Evolutionary conservation across 2,797 vertebrate species (phyloP).

Genomic region (Parauchenoglanis ngamensis): DNA sequence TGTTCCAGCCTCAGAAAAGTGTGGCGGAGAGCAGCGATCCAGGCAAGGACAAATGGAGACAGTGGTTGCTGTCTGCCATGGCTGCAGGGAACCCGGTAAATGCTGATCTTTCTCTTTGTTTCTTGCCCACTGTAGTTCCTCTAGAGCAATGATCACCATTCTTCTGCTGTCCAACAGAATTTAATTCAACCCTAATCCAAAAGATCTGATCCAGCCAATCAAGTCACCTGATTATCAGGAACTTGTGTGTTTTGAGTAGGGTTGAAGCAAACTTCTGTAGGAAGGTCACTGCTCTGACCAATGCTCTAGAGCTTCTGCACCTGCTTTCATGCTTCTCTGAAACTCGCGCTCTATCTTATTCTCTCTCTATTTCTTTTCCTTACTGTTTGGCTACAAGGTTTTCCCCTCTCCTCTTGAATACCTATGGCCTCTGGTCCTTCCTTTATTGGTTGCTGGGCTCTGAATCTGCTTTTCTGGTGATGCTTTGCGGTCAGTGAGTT

Average conservation of each 20-base stretch:
- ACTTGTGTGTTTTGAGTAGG: constrained; percentile 3
- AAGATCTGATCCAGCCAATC: constrained; percentile 1
- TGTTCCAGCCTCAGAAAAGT: constrained; percentile 75
- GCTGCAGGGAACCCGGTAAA: constrained; percentile 77
- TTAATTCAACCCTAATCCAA: constrained; percentile 21
- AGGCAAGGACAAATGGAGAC: constrained; percentile 82
- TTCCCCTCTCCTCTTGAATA: constrained; percentile 12
- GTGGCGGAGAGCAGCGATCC: constrained; percentile 74
- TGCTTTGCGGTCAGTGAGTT: constrained; percentile 35
- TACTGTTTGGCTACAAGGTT: constrained; percentile 25
- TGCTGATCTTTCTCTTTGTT: constrained; percentile 46
- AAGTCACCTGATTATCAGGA: neutral
- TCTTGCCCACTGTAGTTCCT: constrained; percentile 61
- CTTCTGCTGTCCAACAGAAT: constrained; percentile 43
- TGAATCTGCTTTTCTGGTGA: constrained; percentile 18
- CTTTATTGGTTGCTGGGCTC: constrained; percentile 17
- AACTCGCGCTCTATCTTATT: constrained; percentile 26
- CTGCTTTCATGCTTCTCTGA: constrained; percentile 18
- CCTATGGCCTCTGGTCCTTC: constrained; percentile 9
- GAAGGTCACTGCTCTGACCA: constrained; percentile 18
- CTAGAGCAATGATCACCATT: constrained; percentile 27
- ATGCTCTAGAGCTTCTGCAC: constrained; percentile 42
- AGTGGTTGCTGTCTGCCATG: constrained; percentile 78
- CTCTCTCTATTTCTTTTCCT: constrained; percentile 20
- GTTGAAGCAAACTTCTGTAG: constrained; percentile 12